These are phyloP conservation scores for Pinna nobilis DNA, from an alignment of 1,140 invertebrate genomes.

Conservation along the genomic window DNA sequence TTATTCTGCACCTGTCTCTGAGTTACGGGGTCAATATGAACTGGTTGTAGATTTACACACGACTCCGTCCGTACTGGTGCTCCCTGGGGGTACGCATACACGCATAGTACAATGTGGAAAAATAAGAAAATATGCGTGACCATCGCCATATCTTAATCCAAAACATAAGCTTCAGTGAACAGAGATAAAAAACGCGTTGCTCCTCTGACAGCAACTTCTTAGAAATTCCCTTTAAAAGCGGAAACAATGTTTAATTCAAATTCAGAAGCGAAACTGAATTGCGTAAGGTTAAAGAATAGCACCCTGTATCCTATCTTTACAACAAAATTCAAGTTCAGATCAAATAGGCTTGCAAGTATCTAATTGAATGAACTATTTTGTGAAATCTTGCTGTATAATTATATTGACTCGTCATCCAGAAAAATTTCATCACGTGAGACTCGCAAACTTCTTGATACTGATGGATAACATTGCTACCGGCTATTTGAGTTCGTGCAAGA, in stretches of 20 bases:
- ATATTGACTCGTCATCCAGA: background rate
- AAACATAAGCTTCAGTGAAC: too few species aligned
- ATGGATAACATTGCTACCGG: background rate
- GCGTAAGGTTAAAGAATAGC: too few species aligned
- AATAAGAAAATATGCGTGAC: too few species aligned
- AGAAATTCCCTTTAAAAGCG: too few species aligned
- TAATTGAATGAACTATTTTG: background rate
- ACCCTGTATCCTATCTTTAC: too few species aligned
- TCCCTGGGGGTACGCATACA: conserved; percentile 24
- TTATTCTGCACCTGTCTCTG: conserved; percentile 79
- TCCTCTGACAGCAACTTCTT: too few species aligned
- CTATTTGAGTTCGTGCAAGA: background rate
- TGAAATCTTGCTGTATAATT: background rate
- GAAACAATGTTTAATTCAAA: too few species aligned
- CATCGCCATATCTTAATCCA: too few species aligned
- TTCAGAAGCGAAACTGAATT: too few species aligned
- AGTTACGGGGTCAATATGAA: conserved; percentile 89
- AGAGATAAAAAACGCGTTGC: too few species aligned
- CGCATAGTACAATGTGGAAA: too few species aligned
- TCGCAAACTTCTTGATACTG: background rate
- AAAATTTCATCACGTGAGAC: background rate
- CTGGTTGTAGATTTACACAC: conserved; percentile 93
- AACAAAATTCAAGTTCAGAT: too few species aligned
- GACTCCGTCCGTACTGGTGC: conserved; percentile 79
- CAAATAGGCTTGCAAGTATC: background rate